phyloP scores from a whole-genome alignment of 2,888 invertebrate genomes.

The Dynastes hyllus region DNA sequence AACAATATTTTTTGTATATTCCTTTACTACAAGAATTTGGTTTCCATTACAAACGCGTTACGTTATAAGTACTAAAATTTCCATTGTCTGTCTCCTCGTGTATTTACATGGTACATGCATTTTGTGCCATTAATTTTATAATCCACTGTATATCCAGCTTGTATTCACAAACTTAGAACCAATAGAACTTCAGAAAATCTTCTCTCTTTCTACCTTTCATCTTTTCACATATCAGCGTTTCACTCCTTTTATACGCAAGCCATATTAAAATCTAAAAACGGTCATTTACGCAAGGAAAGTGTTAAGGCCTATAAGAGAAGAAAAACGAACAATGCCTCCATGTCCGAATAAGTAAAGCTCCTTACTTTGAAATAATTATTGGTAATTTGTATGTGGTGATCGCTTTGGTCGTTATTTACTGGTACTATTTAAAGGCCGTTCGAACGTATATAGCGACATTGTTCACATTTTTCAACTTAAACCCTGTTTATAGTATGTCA shows the following conservation, averaged over 20 bases:
- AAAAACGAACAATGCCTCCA: constrained; percentile 36
- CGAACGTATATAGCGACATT: constrained; percentile 34
- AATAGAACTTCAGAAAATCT: background rate
- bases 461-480: constrained; percentile 41
- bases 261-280: constrained; percentile 39
- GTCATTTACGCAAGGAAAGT: constrained; percentile 39
- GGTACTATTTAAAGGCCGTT: constrained; percentile 38
- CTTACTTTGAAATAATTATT: constrained; percentile 41
- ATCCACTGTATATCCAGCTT: background rate
- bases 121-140: background rate
- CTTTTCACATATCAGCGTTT: background rate
- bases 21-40: no score
- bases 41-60: no score
- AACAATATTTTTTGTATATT: no score
- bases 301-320: constrained; percentile 36
- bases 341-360: constrained; percentile 40
- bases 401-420: constrained; percentile 38
- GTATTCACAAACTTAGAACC: background rate
- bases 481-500: constrained; percentile 32
- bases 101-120: background rate
- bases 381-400: constrained; percentile 40
- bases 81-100: no score
- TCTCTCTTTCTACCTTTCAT: background rate
- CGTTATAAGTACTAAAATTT: no score
- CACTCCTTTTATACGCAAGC: background rate